These are phyloP conservation scores for Pseudomyrmex sp. DNA, from an alignment of 1,140 invertebrate genomes.

Conservation along the genomic window DNA sequence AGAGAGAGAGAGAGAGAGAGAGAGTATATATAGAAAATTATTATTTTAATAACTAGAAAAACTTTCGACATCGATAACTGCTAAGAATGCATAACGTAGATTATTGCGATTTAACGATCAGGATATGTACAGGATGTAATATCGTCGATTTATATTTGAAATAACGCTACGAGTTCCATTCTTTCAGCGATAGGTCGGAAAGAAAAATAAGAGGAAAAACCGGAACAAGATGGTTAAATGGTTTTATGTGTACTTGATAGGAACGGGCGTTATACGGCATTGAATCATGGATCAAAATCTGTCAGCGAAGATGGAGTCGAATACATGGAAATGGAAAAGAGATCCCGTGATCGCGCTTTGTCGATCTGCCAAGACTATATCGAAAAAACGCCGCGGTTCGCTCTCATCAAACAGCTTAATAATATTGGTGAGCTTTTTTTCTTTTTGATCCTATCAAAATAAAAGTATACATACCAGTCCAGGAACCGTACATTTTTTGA, in stretches of 20 bases:
- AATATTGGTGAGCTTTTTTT: slow-evolving; percentile 88
- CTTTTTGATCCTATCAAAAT: slow-evolving; percentile 5
- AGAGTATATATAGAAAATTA: too few species aligned
- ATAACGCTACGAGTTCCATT: neutral
- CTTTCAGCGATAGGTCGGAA: neutral
- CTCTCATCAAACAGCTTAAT: slow-evolving; percentile 90
- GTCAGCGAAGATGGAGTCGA: slow-evolving; percentile 86
- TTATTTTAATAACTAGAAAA: too few species aligned
- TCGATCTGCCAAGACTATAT: slow-evolving; percentile 89
- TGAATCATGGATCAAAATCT: slow-evolving; percentile 86
- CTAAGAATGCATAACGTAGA: neutral
- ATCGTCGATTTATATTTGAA: neutral
- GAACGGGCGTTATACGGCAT: slow-evolving; percentile 88
- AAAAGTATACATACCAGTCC: neutral
- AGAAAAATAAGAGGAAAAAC: too few species aligned
- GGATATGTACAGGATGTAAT: neutral
- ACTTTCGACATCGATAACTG: neutral
- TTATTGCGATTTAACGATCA: neutral
- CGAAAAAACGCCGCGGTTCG: slow-evolving; percentile 89
- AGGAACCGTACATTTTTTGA: neutral
- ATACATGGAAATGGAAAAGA: slow-evolving; percentile 88
- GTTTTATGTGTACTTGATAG: slow-evolving; percentile 74
- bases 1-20: too few species aligned
- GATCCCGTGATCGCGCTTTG: slow-evolving; percentile 87
- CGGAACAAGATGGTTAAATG: neutral